A percentile compares a stretch with the other conserved stretches of the same genome.
Evolutionary conservation across 1,140 invertebrate species (phyloP).

Genomic region (Ectropis grisescens): DNA sequence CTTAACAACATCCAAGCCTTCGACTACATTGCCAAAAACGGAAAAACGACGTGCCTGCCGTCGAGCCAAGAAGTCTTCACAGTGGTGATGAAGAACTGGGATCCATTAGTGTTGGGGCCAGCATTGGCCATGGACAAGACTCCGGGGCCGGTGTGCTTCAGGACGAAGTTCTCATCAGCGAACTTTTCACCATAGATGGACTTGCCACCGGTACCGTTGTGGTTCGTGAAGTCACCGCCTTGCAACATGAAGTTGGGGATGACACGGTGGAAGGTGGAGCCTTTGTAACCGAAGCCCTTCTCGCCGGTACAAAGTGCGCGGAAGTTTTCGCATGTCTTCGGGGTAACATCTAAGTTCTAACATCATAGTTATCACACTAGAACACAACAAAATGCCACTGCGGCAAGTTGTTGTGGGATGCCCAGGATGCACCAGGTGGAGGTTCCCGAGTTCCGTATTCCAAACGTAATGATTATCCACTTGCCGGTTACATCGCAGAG

Average conservation of each 20-base stretch:
- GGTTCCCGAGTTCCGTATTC: too few species aligned
- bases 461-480: too few species aligned
- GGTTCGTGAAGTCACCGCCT: slow-evolving; percentile 78
- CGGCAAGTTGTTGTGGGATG: too few species aligned
- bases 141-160: slow-evolving; percentile 78
- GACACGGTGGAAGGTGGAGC: slow-evolving; percentile 79
- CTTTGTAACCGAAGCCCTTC: slow-evolving; percentile 82
- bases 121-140: slow-evolving; percentile 81
- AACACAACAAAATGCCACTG: too few species aligned
- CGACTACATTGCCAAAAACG: slow-evolving; percentile 92
- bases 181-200: slow-evolving; percentile 75
- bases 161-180: slow-evolving; percentile 81
- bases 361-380: too few species aligned
- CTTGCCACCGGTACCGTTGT: slow-evolving; percentile 72
- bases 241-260: slow-evolving; percentile 89
- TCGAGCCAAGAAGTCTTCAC: too few species aligned
- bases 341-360: slow-evolving; percentile 79
- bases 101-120: slow-evolving; percentile 91
- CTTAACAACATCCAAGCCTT: slow-evolving; percentile 94
- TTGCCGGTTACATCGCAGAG: too few species aligned
- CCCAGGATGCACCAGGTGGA: too few species aligned
- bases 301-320: too few species aligned
- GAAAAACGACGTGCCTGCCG: slow-evolving; percentile 95
- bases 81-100: slow-evolving; percentile 90
- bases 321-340: slow-evolving; percentile 82